phyloP scores from a whole-genome alignment of 2,113 vertebrate genomes.

The Vulpes ferrilata region DNA sequence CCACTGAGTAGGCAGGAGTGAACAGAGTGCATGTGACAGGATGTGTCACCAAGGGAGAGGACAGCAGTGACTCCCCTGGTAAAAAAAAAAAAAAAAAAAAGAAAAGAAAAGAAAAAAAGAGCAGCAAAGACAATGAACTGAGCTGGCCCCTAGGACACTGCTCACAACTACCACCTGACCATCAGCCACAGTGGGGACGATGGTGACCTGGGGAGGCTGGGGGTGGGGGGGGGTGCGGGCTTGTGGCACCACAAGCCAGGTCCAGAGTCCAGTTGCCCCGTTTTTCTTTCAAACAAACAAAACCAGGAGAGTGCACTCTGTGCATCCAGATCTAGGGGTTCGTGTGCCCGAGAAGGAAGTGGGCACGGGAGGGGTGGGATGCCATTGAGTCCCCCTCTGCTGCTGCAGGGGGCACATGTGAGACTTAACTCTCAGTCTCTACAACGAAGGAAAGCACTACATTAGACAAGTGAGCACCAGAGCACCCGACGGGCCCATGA shows the following conservation, averaged over 20 bases:
- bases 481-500: not conserved
- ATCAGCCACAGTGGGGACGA: accelerated
- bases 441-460: not conserved
- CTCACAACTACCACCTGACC: not conserved
- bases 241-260: not conserved
- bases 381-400: not conserved
- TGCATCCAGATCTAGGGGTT: not conserved
- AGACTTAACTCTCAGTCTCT: accelerated
- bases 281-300: not conserved
- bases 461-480: accelerated
- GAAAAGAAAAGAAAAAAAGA: not conserved
- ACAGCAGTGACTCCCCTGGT: not conserved
- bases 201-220: not conserved
- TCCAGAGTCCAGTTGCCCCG: not conserved
- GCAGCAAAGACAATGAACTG: not conserved
- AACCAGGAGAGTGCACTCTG: not conserved
- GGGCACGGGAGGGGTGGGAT: accelerated
- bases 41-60: not conserved
- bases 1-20: not conserved
- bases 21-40: not conserved
- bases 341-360: too few species aligned
- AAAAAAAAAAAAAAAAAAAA: not conserved
- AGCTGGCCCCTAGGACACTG: not conserved
- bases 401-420: accelerated
- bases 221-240: not conserved